Base-by-base conservation (phyloP, 2,113 vertebrate genomes). In the Penelope pileata region DNA sequence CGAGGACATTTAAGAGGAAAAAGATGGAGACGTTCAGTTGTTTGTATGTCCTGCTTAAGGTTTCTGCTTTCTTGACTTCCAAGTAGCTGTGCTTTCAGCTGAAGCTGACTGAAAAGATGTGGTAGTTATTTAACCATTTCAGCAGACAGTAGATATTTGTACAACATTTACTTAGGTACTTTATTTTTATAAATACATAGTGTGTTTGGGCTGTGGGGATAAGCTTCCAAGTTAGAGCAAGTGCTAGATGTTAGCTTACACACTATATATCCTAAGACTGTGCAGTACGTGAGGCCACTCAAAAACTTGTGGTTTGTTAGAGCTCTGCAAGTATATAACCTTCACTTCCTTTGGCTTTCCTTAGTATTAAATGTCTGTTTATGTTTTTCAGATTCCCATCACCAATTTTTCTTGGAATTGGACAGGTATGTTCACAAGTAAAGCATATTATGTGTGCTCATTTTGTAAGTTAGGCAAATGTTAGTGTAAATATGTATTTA, bases 331-430 rank as follows among this genome's bases (percentile, higher is more conserved):
- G 6, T 73, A 17, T 83, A 43, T 60, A 73, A n/a, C 9, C 8
- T 43, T 81, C 59, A 8, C 36, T 81, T n/a, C n/a, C n/a, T n/a
- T n/a, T n/a, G n/a, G 6, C 22, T 47, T 67, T 47, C 32, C 15
- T 26, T 45, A 47, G 21, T 67, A 51, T 70, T 93, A 82, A 94
- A 29, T 93, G 70, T n/a, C 68, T 97, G 12, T 93, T 11, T 94
- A 38, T 97, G 77, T 45, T 96, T 97, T 97, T 54, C 96, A 96
- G 95, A 58, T 97, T 97, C 45, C 94, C 96, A 2, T 96, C 96
- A 78, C 96, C 96, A 40, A 1, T 98, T 62, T 94, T 98, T 96
- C 98, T 98, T 93, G 98, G 97, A 96, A 92, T 98, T 94, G 98
- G 98, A 91, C 98, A 98, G 97, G 98, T 98, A 97, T 84, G 97